Evolutionary conservation across 2,797 vertebrate species (phyloP).

Genomic region (Aldrovandia affinis): DNA sequence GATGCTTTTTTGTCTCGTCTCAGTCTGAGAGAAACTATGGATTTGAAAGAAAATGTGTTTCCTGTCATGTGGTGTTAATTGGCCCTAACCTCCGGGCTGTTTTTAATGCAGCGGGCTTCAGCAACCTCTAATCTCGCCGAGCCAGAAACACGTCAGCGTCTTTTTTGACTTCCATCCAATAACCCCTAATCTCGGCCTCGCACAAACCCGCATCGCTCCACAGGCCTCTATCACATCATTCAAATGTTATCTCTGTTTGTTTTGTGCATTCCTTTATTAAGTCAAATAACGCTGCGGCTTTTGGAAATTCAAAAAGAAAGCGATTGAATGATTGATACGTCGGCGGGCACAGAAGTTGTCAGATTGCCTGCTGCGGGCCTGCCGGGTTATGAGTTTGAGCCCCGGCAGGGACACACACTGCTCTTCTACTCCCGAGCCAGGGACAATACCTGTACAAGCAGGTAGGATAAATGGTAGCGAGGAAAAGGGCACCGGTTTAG

Average conservation of each 20-base stretch:
- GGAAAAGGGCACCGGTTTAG: neutral
- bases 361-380: neutral
- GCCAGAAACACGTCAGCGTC: neutral
- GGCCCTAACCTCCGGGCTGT: constrained; percentile 55
- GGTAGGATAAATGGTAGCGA: neutral
- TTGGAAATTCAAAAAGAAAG: neutral
- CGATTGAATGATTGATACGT: neutral
- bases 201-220: neutral
- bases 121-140: constrained; percentile 29
- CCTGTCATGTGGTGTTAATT: constrained; percentile 68
- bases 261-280: neutral
- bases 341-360: neutral
- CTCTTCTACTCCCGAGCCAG: neutral
- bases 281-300: neutral
- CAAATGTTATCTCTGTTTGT: constrained; percentile 6
- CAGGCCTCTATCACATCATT: neutral
- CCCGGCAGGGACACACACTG: neutral
- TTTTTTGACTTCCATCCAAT: neutral
- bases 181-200: neutral
- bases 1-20: neutral
- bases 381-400: neutral
- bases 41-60: constrained; percentile 28
- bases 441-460: neutral
- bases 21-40: neutral
- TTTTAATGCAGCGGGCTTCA: constrained; percentile 31